A percentile compares a stretch with the other conserved stretches of the same genome.
Conservation (phyloP, 2,888 invertebrate genomes). For the Yponomeuta evonymella region DNA sequence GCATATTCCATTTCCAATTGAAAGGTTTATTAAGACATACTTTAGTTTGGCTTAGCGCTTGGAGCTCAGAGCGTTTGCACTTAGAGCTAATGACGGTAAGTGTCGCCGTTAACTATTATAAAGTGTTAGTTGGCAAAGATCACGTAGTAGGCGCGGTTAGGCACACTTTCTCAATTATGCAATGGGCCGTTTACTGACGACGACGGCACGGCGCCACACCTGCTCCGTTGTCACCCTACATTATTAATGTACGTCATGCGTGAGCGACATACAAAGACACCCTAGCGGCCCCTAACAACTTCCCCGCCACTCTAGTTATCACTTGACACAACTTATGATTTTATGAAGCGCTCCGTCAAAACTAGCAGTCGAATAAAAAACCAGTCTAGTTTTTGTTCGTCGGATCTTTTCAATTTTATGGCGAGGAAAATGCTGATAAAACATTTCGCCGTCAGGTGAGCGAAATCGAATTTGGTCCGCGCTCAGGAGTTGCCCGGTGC, state of each 20-base stretch:
- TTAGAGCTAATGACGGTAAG: background rate
- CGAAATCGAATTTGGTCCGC: conserved; percentile 49
- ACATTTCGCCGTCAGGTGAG: conserved; percentile 41
- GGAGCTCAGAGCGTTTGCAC: background rate
- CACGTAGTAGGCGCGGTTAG: conserved; percentile 43
- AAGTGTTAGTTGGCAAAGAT: conserved; percentile 17
- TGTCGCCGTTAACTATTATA: conserved; percentile 7
- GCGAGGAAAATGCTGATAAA: conserved; percentile 3
- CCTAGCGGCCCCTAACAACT: conserved; percentile 6
- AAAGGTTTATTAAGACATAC: too few species aligned
- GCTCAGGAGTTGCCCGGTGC: conserved; percentile 11
- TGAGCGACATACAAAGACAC: conserved; percentile 13
- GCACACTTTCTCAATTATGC: conserved; percentile 68
- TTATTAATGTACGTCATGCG: conserved; percentile 53
- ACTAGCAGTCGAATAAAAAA: background rate
- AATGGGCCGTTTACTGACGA: conserved; percentile 62
- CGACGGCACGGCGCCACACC: conserved; percentile 45
- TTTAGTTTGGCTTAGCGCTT: too few species aligned
- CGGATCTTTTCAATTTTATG: background rate
- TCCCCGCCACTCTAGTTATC: background rate
- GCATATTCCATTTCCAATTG: too few species aligned
- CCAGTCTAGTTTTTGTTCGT: background rate
- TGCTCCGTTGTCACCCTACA: conserved; percentile 66
- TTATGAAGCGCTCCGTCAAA: background rate
- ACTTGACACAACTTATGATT: background rate